Conservation (phyloP, 2,797 vertebrate genomes). For the Benthosema pterotum region DNA sequence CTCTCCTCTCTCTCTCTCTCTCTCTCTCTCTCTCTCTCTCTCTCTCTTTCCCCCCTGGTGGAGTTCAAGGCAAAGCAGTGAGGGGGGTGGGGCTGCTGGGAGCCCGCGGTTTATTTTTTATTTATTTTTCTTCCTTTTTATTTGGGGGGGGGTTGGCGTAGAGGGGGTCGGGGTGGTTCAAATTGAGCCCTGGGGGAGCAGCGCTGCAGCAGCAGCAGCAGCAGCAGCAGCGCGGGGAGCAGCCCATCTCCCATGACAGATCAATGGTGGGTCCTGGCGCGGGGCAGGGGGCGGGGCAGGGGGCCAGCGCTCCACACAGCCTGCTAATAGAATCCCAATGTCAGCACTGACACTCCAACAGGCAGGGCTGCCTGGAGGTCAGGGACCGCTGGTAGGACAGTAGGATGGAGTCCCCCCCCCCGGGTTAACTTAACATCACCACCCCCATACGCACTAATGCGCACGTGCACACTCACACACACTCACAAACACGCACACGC, state of each 20-base stretch:
- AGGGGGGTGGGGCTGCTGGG: background rate
- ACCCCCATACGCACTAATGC: background rate
- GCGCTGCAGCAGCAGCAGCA: too few relatives aligned
- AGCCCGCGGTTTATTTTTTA: slow-evolving; percentile 48
- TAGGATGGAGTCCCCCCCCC: slow-evolving; percentile 51
- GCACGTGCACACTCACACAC: too few relatives aligned
- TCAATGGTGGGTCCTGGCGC: slow-evolving; percentile 84
- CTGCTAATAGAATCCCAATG: slow-evolving; percentile 85
- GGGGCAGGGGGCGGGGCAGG: slow-evolving; percentile 79
- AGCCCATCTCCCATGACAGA: slow-evolving; percentile 84
- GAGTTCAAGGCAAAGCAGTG: slow-evolving; percentile 53
- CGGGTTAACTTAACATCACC: slow-evolving; percentile 29
- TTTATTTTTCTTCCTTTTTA: slow-evolving; percentile 39
- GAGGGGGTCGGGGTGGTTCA: slow-evolving; percentile 59
- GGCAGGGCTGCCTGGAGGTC: slow-evolving; percentile 67
- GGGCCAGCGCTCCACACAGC: slow-evolving; percentile 76
- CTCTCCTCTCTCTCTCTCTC: slow-evolving; percentile 6
- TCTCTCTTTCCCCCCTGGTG: slow-evolving; percentile 57
- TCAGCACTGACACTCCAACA: slow-evolving; percentile 81
- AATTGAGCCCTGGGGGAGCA: slow-evolving; percentile 79
- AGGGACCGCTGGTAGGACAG: slow-evolving; percentile 65
- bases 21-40: slow-evolving; percentile 31
- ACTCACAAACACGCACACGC: too few relatives aligned
- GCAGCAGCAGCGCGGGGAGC: slow-evolving; percentile 58
- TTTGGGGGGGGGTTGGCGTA: background rate